Base-by-base conservation (phyloP, 2,113 vertebrate species). In the Otolemur garnettii region DNA sequence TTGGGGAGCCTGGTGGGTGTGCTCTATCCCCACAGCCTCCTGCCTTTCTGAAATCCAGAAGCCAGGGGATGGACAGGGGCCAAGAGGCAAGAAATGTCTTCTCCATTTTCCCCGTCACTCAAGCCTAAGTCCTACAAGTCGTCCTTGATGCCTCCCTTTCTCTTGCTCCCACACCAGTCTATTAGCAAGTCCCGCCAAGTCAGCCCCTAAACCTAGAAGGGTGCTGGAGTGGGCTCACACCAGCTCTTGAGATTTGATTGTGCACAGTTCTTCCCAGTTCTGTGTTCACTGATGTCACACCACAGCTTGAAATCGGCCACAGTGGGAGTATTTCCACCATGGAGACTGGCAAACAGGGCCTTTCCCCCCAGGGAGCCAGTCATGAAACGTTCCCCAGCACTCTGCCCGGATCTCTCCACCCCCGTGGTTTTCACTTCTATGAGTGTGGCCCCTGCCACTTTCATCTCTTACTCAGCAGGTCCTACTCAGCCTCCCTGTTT, bases 161-260 rank as follows among this genome's bases (percentile, higher is more conserved):
- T 26, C 62, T 71, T 28, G 30, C 21, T 5, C 60, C 42, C 28
- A 4, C 0, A 11, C 26, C 50, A 12, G 33, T 15, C 35, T 28
- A 18, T 64, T 38, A 6, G 42, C 8, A 35, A 62, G 28, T 13
- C 4, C 45, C 28, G 13, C 14, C 22, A 7, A 26, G 22, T 33
- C 22, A 26, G 6, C 2, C 10, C 14, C 84, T 12, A 15, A 24
- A 19, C 28, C 55, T 10, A 6, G 30, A 6, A 30, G 33, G 74
- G 55, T 19, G 17, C 53, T 19, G 19, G 33, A 5, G 1, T 15
- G 0, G 0, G 28, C 71, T 53, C 13, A 28, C 35, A 45, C 15
- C 5, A 11, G 22, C 18, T 19, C 2, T 0, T 0, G 0, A 68
- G 30, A 75, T 35, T 17, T 13, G 9, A 8, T 6, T 1, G 6